These are phyloP conservation scores for Heliconius melpomene DNA, from an alignment of 1,140 invertebrate genomes.

Conservation along the genomic window DNA sequence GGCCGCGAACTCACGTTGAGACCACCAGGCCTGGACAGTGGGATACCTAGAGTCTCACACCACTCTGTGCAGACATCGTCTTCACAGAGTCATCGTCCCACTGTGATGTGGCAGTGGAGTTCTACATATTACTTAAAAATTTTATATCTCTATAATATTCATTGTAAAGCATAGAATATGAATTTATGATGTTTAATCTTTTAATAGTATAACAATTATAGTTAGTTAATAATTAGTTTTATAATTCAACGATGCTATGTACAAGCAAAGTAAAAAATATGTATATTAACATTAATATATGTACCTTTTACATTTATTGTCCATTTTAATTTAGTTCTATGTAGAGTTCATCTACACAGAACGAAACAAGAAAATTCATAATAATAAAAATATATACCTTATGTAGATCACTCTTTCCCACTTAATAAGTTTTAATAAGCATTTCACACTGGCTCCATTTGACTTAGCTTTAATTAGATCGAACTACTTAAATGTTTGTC, in stretches of 20 bases:
- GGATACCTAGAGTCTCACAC: not conserved
- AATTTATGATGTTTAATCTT: too few relatives aligned
- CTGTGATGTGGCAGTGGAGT: too few relatives aligned
- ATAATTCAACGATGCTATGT: not conserved
- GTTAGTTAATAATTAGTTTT: too few relatives aligned
- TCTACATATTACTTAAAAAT: too few relatives aligned
- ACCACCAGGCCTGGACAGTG: not conserved
- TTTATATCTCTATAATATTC: too few relatives aligned
- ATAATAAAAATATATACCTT: not conserved
- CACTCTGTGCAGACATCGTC: not conserved
- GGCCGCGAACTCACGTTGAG: conserved; percentile 27
- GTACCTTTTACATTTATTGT: not conserved
- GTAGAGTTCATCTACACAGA: not conserved
- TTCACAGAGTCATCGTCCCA: too few relatives aligned
- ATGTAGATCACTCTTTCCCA: not conserved
- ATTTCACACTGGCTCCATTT: too few relatives aligned
- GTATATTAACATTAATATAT: not conserved
- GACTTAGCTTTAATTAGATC: too few relatives aligned
- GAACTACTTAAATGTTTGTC: too few relatives aligned
- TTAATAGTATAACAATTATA: too few relatives aligned
- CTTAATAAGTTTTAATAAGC: too few relatives aligned
- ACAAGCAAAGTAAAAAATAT: not conserved
- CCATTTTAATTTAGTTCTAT: not conserved
- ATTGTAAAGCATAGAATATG: too few relatives aligned
- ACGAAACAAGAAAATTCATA: not conserved